Conservation (phyloP, 2,888 invertebrate genomes). For the Furcula furcula region DNA sequence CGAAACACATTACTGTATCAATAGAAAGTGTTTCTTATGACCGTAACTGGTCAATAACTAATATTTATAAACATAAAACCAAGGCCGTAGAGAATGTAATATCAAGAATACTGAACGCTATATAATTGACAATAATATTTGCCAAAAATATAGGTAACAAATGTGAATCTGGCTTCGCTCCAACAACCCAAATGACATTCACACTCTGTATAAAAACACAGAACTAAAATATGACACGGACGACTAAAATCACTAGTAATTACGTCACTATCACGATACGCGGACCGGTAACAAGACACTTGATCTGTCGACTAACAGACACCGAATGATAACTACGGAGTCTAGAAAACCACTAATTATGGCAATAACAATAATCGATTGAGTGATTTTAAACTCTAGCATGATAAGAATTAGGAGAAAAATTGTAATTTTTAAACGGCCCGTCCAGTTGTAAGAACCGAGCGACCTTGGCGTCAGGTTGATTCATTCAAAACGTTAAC, state of each 20-base stretch:
- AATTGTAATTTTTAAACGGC: conserved; percentile 1
- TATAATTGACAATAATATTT: no score
- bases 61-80: no score
- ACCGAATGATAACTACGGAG: conserved; percentile 39
- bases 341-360: conserved; percentile 30
- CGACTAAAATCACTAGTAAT: not conserved
- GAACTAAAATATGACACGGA: not conserved
- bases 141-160: not conserved
- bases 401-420: conserved; percentile 3
- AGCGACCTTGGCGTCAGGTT: conserved; percentile 30
- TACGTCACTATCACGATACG: not conserved
- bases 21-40: no score
- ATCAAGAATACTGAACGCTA: no score
- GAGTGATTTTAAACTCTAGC: conserved; percentile 5
- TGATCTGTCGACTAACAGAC: conserved; percentile 40
- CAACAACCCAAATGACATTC: not conserved
- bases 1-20: no score
- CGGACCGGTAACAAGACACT: conserved; percentile 23
- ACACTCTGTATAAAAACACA: not conserved
- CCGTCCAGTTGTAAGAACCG: conserved; percentile 20
- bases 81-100: no score
- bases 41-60: no score
- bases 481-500: conserved; percentile 44
- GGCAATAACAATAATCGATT: not conserved
- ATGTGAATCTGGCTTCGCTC: not conserved